A percentile compares a stretch with the other conserved stretches of the same genome.
Conservation (phyloP, 2,888 invertebrate genomes). For the Lycocerus yunnanus region DNA sequence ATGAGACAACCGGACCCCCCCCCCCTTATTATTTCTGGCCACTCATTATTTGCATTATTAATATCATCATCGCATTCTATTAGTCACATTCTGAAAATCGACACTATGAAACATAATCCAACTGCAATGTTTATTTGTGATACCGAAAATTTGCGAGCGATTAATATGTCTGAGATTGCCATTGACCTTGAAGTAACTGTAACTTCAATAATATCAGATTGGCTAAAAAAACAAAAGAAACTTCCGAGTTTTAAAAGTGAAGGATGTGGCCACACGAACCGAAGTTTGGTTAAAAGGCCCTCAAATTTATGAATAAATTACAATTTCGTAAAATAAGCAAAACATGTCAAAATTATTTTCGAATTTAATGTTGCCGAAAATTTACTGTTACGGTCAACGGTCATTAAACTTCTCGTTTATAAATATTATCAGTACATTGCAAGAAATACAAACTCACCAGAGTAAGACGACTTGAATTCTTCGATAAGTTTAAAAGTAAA, state of each 20-base stretch:
- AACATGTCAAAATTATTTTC: not conserved
- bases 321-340: not conserved
- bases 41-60: not conserved
- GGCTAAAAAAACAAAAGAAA: not conserved
- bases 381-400: not conserved
- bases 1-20: too few species aligned
- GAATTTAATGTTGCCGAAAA: not conserved
- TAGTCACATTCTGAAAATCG: not conserved
- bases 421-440: not conserved
- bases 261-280: not conserved
- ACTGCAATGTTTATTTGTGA: not conserved
- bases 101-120: not conserved
- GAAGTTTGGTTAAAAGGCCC: not conserved
- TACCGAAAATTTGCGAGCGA: not conserved
- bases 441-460: conserved; percentile 59
- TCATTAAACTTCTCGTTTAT: not conserved
- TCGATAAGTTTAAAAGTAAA: conserved; percentile 80
- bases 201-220: not conserved
- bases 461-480: conserved; percentile 70
- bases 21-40: too few species aligned
- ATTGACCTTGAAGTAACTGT: not conserved
- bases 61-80: too few species aligned
- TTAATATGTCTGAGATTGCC: not conserved
- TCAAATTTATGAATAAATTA: not conserved
- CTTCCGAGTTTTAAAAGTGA: not conserved